Evolutionary conservation across 2,888 invertebrate species (phyloP).

Genomic region (Drosophila tripunctata): DNA sequence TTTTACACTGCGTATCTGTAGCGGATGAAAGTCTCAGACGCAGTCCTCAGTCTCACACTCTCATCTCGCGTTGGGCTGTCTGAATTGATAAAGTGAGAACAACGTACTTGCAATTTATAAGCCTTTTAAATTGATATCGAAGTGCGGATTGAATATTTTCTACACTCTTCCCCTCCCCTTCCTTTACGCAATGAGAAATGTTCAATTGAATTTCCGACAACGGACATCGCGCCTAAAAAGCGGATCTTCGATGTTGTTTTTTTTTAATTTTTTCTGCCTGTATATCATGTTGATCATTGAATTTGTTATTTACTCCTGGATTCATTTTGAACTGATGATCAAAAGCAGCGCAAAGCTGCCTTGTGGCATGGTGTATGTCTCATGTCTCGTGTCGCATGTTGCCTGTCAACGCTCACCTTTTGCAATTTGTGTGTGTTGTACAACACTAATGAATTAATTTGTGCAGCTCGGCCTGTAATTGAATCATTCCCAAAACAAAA

Average conservation of each 20-base stretch:
- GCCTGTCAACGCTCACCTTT: conserved; percentile 25
- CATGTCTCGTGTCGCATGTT: conserved; percentile 42
- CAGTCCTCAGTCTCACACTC: background rate
- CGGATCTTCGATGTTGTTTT: conserved; percentile 5
- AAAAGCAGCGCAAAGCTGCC: conserved; percentile 27
- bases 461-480: conserved; percentile 20
- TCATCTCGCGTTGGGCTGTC: conserved; percentile 43
- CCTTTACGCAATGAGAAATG: conserved; percentile 61
- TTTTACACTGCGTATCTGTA: conserved; percentile 23
- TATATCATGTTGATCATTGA: conserved; percentile 32
- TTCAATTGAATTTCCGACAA: conserved; percentile 67
- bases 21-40: conserved; percentile 10
- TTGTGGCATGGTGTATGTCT: conserved; percentile 39
- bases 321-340: conserved; percentile 16
- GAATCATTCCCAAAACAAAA: conserved; percentile 32
- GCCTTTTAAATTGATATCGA: conserved; percentile 70
- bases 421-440: conserved; percentile 15
- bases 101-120: conserved; percentile 60
- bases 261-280: conserved; percentile 4
- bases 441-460: conserved; percentile 30
- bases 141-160: conserved; percentile 14
- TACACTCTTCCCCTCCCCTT: background rate
- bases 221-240: conserved; percentile 29
- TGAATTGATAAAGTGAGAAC: conserved; percentile 67
- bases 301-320: background rate